A percentile compares a stretch with the other conserved stretches of the same genome.
These are phyloP conservation scores for Phlogophora meticulosa DNA, from an alignment of 2,888 invertebrate species.

Conservation along the genomic window DNA sequence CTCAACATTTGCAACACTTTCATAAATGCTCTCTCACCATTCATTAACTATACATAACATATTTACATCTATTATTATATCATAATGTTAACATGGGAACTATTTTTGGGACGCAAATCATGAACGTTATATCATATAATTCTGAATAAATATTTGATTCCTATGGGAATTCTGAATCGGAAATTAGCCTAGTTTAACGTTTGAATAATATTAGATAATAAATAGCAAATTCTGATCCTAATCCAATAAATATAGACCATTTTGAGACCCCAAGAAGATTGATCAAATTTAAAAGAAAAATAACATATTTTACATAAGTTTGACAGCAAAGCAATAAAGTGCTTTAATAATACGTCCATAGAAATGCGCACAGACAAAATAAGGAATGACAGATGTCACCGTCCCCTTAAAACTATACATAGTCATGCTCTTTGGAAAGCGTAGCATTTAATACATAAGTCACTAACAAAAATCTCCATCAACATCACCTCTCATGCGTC, in stretches of 20 bases:
- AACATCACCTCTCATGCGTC: constrained; percentile 64
- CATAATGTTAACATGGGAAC: neutral
- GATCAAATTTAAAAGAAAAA: neutral
- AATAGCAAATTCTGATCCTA: constrained; percentile 4
- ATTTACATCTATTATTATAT: constrained; percentile 35
- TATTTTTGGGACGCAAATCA: neutral
- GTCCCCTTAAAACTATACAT: neutral
- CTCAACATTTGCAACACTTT: constrained; percentile 43
- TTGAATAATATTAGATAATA: neutral
- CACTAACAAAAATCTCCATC: constrained; percentile 1
- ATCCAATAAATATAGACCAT: neutral
- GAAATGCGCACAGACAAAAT: neutral
- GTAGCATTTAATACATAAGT: neutral
- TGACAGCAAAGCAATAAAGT: neutral
- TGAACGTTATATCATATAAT: neutral
- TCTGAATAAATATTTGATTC: neutral
- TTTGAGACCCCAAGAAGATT: neutral
- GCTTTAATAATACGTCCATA: neutral
- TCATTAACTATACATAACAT: constrained; percentile 39
- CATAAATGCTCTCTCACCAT: constrained; percentile 45
- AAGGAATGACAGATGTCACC: neutral
- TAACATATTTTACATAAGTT: neutral
- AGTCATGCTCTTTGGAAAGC: constrained; percentile 4
- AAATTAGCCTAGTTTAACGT: neutral
- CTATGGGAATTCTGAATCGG: neutral